phyloP scores from a whole-genome alignment of 2,888 invertebrate genomes.

The Phaedon cochleariae region DNA sequence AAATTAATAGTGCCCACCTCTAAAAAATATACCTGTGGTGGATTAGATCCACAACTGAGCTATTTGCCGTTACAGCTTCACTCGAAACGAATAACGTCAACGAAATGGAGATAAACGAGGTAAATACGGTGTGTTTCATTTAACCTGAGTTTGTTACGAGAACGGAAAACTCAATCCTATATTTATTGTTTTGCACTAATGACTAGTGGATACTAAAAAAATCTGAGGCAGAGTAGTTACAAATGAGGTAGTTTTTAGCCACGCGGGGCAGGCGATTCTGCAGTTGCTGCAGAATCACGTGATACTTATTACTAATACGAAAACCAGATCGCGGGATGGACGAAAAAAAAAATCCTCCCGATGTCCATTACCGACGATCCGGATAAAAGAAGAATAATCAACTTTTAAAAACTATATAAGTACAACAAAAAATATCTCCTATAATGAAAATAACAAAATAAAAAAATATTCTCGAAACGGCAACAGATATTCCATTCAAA shows the following conservation, averaged over 20 bases:
- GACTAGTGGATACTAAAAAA: constrained; percentile 53
- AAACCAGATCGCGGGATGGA: constrained; percentile 5
- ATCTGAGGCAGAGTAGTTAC: constrained; percentile 52
- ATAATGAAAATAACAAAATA: constrained; percentile 44
- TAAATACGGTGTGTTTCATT: constrained; percentile 19
- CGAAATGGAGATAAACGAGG: constrained; percentile 17
- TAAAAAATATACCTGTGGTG: constrained; percentile 34
- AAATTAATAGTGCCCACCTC: background rate
- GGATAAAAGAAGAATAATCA: constrained; percentile 30
- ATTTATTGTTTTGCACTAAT: constrained; percentile 51
- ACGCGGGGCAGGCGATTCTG: constrained; percentile 24
- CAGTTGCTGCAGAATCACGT: constrained; percentile 25
- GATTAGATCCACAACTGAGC: constrained; percentile 43
- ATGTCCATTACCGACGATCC: constrained; percentile 4
- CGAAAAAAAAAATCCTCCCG: constrained; percentile 19
- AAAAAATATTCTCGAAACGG: constrained; percentile 36
- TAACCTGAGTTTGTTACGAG: constrained; percentile 40
- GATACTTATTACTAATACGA: constrained; percentile 11
- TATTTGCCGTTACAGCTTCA: background rate
- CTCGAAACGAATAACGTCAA: constrained; percentile 20
- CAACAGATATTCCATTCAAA: constrained; percentile 36
- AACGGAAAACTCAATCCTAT: constrained; percentile 43
- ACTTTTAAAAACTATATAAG: constrained; percentile 49
- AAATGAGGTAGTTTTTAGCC: constrained; percentile 47
- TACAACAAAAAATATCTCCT: constrained; percentile 51